A percentile compares a stretch with the other conserved stretches of the same genome.
Conservation (phyloP, 2,888 invertebrate genomes). For the Phragmatobia fuliginosa region DNA sequence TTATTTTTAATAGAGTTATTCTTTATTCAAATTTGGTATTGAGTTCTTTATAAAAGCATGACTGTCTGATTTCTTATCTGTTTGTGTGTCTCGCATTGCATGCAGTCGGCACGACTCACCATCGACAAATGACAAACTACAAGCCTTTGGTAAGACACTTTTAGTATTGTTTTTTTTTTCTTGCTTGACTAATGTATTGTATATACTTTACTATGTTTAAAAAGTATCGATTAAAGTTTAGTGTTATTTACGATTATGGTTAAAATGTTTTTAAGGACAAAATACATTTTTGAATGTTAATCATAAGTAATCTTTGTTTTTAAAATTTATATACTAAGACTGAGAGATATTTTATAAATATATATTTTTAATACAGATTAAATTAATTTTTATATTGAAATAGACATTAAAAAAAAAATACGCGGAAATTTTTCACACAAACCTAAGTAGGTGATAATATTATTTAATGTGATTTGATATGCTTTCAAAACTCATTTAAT, state of each 20-base stretch:
- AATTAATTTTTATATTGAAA: no score
- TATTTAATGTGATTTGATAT: no score
- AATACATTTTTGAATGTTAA: no score
- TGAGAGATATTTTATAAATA: no score
- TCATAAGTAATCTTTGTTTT: neutral
- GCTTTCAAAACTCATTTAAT: no score
- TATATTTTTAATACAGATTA: neutral
- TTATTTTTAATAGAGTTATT: constrained; percentile 10
- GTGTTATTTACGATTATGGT: no score
- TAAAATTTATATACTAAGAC: neutral
- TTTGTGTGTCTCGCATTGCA: constrained; percentile 75
- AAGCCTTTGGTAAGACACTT: constrained; percentile 77
- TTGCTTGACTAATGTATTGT: constrained; percentile 30
- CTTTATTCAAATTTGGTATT: constrained; percentile 28
- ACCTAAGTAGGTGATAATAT: neutral
- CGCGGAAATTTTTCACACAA: neutral
- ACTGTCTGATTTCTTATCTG: constrained; percentile 65
- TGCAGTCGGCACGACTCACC: constrained; percentile 73
- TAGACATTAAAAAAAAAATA: no score
- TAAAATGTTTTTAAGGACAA: no score
- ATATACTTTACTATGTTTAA: neutral
- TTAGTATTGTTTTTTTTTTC: constrained; percentile 29
- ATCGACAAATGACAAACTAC: constrained; percentile 79
- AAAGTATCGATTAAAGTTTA: neutral
- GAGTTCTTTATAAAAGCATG: constrained; percentile 46